Evolutionary conservation across 2,113 vertebrate species (phyloP).

Genomic region (Antechinus stuartii): DNA sequence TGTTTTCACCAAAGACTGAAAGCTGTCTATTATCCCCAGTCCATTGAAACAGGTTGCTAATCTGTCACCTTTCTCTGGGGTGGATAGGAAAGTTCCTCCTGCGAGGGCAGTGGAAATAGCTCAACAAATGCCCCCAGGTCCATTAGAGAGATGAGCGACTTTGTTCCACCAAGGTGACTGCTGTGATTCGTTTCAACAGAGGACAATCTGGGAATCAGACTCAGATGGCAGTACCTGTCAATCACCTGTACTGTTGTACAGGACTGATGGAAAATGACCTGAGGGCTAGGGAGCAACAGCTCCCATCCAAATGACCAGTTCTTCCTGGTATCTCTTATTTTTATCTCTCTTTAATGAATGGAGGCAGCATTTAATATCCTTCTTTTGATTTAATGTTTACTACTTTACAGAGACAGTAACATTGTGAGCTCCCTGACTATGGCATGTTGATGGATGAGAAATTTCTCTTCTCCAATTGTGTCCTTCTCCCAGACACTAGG

Average conservation of each 20-base stretch:
- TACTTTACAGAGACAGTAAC: not conserved
- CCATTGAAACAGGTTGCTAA: not conserved
- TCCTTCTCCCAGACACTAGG: not conserved
- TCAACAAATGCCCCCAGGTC: not conserved
- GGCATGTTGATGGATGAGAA: not conserved
- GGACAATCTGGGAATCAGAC: not conserved
- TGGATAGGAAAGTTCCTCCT: not conserved
- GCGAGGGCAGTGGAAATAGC: not conserved
- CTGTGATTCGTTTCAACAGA: not conserved
- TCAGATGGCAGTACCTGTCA: accelerated
- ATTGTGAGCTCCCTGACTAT: not conserved
- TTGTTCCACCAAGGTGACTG: not conserved
- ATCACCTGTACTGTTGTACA: not conserved
- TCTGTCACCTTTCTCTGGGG: not conserved
- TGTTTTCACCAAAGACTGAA: not conserved
- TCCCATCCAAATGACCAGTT: not conserved
- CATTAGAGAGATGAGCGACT: not conserved
- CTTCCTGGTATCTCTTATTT: not conserved
- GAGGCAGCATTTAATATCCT: not conserved
- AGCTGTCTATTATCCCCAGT: not conserved
- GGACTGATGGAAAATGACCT: not conserved
- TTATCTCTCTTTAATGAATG: not conserved
- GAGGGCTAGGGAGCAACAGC: not conserved
- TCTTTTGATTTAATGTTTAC: not conserved
- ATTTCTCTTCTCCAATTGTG: not conserved